A percentile compares a stretch with the other conserved stretches of the same genome.
Evolutionary conservation across 2,797 vertebrate genomes (phyloP).

Genomic region (Cephalopachus bancanus): DNA sequence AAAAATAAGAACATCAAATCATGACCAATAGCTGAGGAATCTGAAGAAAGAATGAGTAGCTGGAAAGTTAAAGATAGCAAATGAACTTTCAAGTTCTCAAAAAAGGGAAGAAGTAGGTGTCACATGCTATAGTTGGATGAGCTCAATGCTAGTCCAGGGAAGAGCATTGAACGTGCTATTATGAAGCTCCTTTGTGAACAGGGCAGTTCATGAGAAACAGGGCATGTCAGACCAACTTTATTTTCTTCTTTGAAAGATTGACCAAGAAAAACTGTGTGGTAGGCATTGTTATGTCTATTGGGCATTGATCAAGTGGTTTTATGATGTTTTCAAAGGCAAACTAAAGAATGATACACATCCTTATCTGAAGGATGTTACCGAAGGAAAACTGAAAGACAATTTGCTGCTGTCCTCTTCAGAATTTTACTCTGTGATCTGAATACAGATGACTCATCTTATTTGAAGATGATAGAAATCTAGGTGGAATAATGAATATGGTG

Average conservation of each 20-base stretch:
- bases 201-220: not conserved
- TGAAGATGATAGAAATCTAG: constrained; percentile 7
- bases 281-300: not conserved
- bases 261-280: not conserved
- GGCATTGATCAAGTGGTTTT: not conserved
- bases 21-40: not conserved
- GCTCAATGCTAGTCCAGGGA: not conserved
- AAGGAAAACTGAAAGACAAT: not conserved
- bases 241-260: not conserved
- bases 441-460: constrained; percentile 21
- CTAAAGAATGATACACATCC: not conserved
- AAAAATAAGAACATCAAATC: not conserved
- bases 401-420: not conserved
- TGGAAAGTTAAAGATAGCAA: not conserved
- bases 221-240: not conserved
- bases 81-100: not conserved
- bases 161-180: not conserved
- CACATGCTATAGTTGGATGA: not conserved
- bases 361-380: not conserved
- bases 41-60: not conserved
- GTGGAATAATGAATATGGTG: not conserved
- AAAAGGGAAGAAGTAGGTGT: not conserved
- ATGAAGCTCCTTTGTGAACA: not conserved
- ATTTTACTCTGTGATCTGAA: not conserved
- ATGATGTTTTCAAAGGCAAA: not conserved